Base-by-base conservation (phyloP, 2,797 vertebrate species). In the Tarsius wallacei region DNA sequence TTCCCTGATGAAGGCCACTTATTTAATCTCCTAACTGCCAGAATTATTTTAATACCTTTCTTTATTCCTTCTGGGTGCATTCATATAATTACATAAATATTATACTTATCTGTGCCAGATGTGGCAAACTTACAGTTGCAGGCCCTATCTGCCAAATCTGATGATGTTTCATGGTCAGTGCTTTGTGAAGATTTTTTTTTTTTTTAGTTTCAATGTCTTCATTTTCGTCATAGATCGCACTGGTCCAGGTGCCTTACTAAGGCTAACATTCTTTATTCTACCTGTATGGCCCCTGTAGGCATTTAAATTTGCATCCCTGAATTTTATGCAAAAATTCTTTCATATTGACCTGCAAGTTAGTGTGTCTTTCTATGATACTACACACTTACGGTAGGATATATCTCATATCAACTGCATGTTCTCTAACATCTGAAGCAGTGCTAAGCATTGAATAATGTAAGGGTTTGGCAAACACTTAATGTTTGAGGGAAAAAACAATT, bases 281-380 rank as follows among this genome's bases (percentile, higher is more conserved):
- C 49, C 74, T 78, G 47, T 31, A 47, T 87, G 55, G n/a, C 26
- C 63, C 28, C 22, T 36, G 14, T 2, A 33, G 57, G 6, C 59
- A 70, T 63, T 33, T 87, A 71, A 78, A 93, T 90, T 76, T 87
- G 33, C 66, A 70, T 70, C 63, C 42, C 47, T 93, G 76, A 74
- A 92, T 84, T 80, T 87, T 85, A 73, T 47, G 66, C 80, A 74
- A 74, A 97, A 77, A 53, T 19, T 1, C 3, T 59, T 74, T 11
- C 73, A 13, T 2, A 5, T 0, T n/a, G 71, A 57, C 61, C 2
- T 14, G 28, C 19, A 9, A 42, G 21, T 33, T 17, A 61, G 16
- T 8, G 13, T 11, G 42, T 64, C 33, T 66, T 13, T 42, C 53
- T 12, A 2, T 57, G 4, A 55, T 22, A 3, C 21, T 36, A n/a